These are phyloP conservation scores for Neosalanx taihuensis DNA, from an alignment of 2,797 vertebrate genomes.

Conservation along the genomic window DNA sequence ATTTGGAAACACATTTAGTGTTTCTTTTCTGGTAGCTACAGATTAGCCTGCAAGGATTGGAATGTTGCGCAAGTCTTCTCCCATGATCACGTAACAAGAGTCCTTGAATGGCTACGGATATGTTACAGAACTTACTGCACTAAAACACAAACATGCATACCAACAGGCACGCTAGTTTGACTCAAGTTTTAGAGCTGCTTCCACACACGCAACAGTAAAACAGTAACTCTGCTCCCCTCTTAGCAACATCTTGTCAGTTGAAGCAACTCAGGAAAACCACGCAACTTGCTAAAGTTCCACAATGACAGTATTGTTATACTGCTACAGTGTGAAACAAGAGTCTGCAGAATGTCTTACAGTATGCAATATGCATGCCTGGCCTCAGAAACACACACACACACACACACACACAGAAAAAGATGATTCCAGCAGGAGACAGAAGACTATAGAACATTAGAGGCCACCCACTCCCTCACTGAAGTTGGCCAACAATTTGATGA, in stretches of 20 bases:
- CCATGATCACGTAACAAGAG: not conserved
- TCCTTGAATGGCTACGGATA: not conserved
- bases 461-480: conserved; percentile 14
- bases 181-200: not conserved
- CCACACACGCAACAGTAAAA: not conserved
- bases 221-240: not conserved
- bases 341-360: conserved; percentile 31
- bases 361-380: conserved; percentile 47
- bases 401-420: not conserved
- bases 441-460: conserved; percentile 35
- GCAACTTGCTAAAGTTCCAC: conserved; percentile 37
- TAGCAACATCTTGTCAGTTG: conserved; percentile 29
- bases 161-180: conserved; percentile 3
- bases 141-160: conserved; percentile 12
- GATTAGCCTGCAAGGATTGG: not conserved
- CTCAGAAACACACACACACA: conserved; percentile 3
- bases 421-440: conserved; percentile 10
- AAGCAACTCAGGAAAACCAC: conserved; percentile 48
- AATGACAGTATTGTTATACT: conserved; percentile 45
- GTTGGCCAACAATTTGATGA: conserved; percentile 25
- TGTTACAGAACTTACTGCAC: not conserved
- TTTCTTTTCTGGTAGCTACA: not conserved
- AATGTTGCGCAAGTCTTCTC: conserved; percentile 6
- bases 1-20: conserved; percentile 3
- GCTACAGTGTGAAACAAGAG: conserved; percentile 52